Evolutionary conservation across 2,113 vertebrate genomes (phyloP).

Genomic region (Verasper variegatus): DNA sequence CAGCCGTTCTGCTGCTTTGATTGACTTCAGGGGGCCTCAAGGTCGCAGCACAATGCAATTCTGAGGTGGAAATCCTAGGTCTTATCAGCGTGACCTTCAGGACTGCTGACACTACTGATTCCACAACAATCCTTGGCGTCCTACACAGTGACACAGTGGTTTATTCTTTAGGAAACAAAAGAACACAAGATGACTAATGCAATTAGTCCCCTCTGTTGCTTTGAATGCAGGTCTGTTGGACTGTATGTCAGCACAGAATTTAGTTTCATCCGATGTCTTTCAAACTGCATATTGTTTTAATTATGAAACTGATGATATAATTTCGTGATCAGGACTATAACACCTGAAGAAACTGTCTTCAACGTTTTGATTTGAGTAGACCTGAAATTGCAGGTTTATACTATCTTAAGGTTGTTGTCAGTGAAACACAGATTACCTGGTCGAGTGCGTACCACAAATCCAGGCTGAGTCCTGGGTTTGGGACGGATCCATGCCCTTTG

Average conservation of each 20-base stretch:
- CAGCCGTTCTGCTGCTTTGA: conserved; percentile 63
- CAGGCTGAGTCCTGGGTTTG: neutral
- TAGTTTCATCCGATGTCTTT: neutral
- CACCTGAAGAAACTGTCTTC: neutral
- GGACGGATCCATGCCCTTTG: neutral
- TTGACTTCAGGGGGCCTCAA: conserved; percentile 79
- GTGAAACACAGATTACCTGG: no score
- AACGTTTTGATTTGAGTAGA: neutral
- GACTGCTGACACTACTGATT: conserved; percentile 75
- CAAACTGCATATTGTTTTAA: neutral
- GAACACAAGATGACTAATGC: neutral
- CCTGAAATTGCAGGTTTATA: neutral
- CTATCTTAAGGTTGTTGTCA: neutral
- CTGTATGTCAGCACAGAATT: neutral
- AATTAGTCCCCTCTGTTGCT: conserved; percentile 10
- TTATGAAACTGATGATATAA: neutral
- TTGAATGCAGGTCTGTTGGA: neutral
- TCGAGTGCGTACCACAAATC: neutral
- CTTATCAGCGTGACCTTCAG: conserved; percentile 84
- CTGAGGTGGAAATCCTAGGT: conserved; percentile 74
- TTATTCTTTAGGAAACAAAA: neutral
- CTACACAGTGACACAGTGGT: neutral
- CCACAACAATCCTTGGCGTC: conserved; percentile 60
- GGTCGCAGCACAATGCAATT: conserved; percentile 77
- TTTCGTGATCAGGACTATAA: neutral